Base-by-base conservation (phyloP, 2,797 vertebrate genomes). In the Rousettus madagascariensis region DNA sequence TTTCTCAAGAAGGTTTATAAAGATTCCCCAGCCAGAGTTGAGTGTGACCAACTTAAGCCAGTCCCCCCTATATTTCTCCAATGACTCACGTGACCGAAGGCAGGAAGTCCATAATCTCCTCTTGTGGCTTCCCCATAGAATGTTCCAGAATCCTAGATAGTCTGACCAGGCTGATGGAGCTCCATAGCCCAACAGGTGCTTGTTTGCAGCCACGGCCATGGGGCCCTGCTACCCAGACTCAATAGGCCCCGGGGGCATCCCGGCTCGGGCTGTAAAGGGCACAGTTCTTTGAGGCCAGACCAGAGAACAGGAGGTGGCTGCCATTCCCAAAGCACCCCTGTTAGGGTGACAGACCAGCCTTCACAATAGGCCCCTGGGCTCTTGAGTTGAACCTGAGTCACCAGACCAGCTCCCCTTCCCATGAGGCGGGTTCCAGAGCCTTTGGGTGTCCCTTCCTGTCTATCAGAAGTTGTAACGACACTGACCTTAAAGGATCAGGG, bases 71-170 rank as follows among this genome's bases (percentile, higher is more conserved):
- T 15, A n/a, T 71, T 63, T 61, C 71, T 78, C 74, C 94, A 12
- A 0, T 49, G 83, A 83, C 33, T 95, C 86, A 38, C 26, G 55
- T 5, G 69, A 86, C n/a, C 15, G 28, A 46, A 59, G 90, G 61
- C 87, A 80, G 87, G 69, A 92, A 93, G 85, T 63, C 38, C 91
- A 63, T 61, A 61, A 30, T 36, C 90, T 59, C 49, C 77, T 86
- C 66, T 38, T 10, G 28, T 4, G 8, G 59, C 75, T 61, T 55
- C 66, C 71, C 61, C 89, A 0, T 12, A 88, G 87, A 95, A 85
- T 20, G 33, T 95, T 96, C 96, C 68, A 68, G 96, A 96, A 78
- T 55, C 84, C 69, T 43, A 12, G 69, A 53, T 1, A 22, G 36
- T 8, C 28, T 11, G 46, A 12, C 22, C 12, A 4, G 61, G 66